Base-by-base conservation (phyloP, 1,140 invertebrate species). In the Drosophila repleta region DNA sequence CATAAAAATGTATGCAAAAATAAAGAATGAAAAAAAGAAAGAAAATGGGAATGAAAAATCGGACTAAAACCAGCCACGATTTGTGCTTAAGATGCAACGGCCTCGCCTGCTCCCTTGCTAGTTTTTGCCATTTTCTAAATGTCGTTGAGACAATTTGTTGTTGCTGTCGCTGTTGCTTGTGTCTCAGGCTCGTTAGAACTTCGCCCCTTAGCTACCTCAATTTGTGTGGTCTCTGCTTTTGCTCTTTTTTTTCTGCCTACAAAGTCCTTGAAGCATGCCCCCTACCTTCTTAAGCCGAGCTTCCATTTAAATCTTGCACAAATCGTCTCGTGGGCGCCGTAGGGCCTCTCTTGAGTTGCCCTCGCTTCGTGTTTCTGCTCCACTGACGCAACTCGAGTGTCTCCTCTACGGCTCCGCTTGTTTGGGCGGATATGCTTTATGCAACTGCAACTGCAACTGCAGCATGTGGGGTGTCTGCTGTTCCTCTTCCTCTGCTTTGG, bases 81-180 rank as follows among this genome's bases (percentile, higher is more conserved):
- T 56, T 57, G 8, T 43, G 55, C 37, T 57, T 52, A 29, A 6
- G 37, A 21, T 32, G 20, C 21, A 4, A 24, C 13, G 24, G 13
- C 13, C 0, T 15, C 13, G 5, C 1, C 11, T 0, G 8, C 20
- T 24, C 13, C 11, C 1, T 7, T 70, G 18, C 13, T 61, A 67
- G 26, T 48, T 56, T 58, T 57, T 74, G 43, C 26, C 56, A 52
- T 68, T 62, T 69, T 83, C 63, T 63, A 79, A 81, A 87, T 87
- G 74, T 87, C 75, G 76, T 82, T 82, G 74, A 64, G 75, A 76
- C 32, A 68, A 79, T 45, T 70, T 56, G 62, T 62, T 39, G 8
- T 32, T 41, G 18, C 24, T 41, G 18, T 26, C 5, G 24, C 26
- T 29, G 26, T 24, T 56, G 56, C 21, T 37, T 51, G 35, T 67